These are phyloP conservation scores for Bambusicola thoracicus DNA, from an alignment of 2,113 vertebrate genomes.

Conservation along the genomic window DNA sequence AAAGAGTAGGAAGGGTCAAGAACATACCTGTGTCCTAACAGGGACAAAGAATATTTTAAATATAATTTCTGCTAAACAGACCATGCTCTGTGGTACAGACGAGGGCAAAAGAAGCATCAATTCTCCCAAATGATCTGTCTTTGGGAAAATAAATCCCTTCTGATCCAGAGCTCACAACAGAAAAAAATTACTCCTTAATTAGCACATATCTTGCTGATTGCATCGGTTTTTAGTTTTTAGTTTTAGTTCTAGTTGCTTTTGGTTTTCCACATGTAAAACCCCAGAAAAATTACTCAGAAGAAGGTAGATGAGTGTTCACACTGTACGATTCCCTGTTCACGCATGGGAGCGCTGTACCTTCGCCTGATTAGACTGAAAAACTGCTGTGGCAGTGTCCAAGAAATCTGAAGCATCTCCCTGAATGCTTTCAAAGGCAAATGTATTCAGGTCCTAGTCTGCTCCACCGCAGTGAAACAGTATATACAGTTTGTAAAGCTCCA, in stretches of 20 bases:
- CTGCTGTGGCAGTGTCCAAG: not conserved
- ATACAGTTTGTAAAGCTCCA: not conserved
- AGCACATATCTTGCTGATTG: not conserved
- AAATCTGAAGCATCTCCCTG: not conserved
- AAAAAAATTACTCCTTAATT: not conserved
- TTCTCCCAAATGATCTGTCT: not conserved
- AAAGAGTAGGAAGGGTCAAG: not conserved
- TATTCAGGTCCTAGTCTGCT: not conserved
- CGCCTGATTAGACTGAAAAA: not conserved
- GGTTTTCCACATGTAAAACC: not conserved
- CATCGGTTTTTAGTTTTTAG: no score
- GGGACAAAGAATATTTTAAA: not conserved
- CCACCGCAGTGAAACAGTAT: not conserved
- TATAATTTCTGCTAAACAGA: not conserved
- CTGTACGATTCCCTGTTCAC: no score
- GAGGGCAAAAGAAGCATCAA: not conserved
- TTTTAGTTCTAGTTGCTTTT: no score
- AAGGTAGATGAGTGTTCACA: not conserved
- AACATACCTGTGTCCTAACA: not conserved
- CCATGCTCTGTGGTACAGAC: not conserved
- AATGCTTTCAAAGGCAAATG: not conserved
- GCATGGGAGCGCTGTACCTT: not conserved
- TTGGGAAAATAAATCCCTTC: accelerated
- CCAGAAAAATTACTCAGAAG: not conserved
- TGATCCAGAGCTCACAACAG: not conserved